Base-by-base conservation (phyloP, 2,888 invertebrate species). In the Leptopilina syphax region DNA sequence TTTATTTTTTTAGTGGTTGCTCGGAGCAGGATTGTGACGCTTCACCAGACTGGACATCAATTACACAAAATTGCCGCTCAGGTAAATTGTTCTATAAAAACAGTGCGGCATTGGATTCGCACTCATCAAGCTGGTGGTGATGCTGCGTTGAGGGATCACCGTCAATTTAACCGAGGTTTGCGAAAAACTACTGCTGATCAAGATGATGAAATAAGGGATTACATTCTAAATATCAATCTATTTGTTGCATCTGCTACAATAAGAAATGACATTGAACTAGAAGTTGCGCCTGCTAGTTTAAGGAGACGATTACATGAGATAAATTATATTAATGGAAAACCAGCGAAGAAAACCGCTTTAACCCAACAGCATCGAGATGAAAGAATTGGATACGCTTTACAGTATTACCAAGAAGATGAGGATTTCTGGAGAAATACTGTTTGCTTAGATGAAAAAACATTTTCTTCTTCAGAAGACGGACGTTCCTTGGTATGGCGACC, bases 381-480 rank as follows among this genome's bases (percentile, higher is more conserved):
- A 44, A 9, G 24, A 18, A 1, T 34, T 6, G 41, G 44, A 13
- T 66, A 41, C 12, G 24, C 66, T 13, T 44, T 66, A 13, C 10
- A 34, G 12, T 66, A 66, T 12, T 41, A 1, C 6, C 13, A 1
- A 41, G 13, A 66, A 66, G 12, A 10, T 27, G 10, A 12, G 18
- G 66, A 66, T 13, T 66, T 66, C 24, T 66, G 66, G 66, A 44
- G 12, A 9, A 66, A 66, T 13, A 24, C 12, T 1, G 2, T 66
- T 5, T 66, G 34, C 7, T 27, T 66, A 5, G 78, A 78, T n/a
- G 78, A 78, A 44, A 78, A 78, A 13, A 57, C 27, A 4, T 78
- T 78, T 44, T 78, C 68, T 5, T 66, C 78, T 41, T 54, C 66
- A 4, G 67, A 78, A n/a, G 78, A 78, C 34, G 78, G 78, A 2